Evolutionary conservation across 1,140 invertebrate species (phyloP).

Genomic region (Neodiprion fabricii): DNA sequence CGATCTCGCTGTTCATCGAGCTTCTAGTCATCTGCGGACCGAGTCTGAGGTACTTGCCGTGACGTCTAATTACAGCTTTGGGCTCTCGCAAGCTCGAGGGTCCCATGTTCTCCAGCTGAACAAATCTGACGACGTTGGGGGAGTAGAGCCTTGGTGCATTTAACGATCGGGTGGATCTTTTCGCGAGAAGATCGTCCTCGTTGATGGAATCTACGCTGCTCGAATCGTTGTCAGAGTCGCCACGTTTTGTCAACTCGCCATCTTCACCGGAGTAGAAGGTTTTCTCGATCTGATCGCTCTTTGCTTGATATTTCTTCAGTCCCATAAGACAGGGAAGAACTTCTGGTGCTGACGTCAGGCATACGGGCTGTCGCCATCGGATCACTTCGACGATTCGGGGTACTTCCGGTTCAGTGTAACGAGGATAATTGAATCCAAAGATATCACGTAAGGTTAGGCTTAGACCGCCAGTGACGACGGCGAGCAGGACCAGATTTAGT

Average conservation of each 20-base stretch:
- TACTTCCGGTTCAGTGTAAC: background rate
- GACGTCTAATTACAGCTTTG: background rate
- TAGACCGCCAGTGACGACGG: background rate
- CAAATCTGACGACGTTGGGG: background rate
- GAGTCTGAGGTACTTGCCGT: constrained; percentile 13
- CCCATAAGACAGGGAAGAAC: constrained; percentile 6
- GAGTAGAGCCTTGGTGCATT: background rate
- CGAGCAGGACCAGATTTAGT: background rate
- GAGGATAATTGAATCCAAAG: background rate
- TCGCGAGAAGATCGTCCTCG: background rate
- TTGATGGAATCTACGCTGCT: background rate
- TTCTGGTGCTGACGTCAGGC: constrained; percentile 16
- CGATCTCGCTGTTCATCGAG: background rate
- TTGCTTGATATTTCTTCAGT: constrained; percentile 14
- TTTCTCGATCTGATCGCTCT: no score
- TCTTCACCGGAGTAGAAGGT: background rate
- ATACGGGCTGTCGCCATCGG: constrained; percentile 37
- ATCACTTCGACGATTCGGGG: constrained; percentile 28
- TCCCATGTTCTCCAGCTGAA: background rate
- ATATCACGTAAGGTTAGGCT: constrained; percentile 6
- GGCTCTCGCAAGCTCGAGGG: background rate
- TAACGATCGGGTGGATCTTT: background rate
- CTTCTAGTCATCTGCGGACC: background rate
- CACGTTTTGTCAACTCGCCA: background rate
- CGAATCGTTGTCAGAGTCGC: background rate